phyloP scores from a whole-genome alignment of 1,140 invertebrate species.

The Hyphantria cunea region DNA sequence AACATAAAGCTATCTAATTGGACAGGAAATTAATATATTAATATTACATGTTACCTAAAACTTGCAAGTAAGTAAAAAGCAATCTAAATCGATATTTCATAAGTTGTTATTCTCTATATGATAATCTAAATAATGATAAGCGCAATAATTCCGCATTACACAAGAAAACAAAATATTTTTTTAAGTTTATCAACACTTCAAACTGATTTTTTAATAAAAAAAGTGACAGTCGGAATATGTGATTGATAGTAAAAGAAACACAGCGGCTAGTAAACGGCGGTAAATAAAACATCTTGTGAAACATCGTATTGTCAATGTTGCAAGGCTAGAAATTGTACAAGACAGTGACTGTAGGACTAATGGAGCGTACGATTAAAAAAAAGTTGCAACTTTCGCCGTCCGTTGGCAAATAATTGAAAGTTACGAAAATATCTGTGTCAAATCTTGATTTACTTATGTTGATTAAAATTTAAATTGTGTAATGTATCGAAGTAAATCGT shows the following conservation, averaged over 20 bases:
- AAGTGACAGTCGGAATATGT: constrained; percentile 40
- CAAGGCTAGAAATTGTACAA: constrained; percentile 73
- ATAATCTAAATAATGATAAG: background rate
- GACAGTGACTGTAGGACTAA: constrained; percentile 57
- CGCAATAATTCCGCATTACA: background rate
- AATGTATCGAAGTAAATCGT: no score
- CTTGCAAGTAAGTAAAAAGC: no score
- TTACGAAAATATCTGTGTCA: constrained; percentile 47
- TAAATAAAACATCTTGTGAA: constrained; percentile 63
- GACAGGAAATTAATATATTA: no score
- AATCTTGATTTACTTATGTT: constrained; percentile 18
- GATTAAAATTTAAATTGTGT: no score
- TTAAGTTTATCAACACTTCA: background rate
- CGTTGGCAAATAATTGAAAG: constrained; percentile 66
- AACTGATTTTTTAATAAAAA: no score
- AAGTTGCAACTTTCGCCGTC: constrained; percentile 65
- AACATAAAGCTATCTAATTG: no score
- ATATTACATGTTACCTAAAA: no score
- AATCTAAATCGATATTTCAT: background rate
- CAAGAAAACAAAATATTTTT: background rate
- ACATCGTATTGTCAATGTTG: constrained; percentile 58
- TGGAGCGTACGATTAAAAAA: constrained; percentile 78
- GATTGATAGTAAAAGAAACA: constrained; percentile 39
- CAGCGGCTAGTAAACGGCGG: constrained; percentile 39
- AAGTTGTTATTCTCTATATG: background rate